Conservation (phyloP, 2,888 invertebrate species). For the Trilocha varians region DNA sequence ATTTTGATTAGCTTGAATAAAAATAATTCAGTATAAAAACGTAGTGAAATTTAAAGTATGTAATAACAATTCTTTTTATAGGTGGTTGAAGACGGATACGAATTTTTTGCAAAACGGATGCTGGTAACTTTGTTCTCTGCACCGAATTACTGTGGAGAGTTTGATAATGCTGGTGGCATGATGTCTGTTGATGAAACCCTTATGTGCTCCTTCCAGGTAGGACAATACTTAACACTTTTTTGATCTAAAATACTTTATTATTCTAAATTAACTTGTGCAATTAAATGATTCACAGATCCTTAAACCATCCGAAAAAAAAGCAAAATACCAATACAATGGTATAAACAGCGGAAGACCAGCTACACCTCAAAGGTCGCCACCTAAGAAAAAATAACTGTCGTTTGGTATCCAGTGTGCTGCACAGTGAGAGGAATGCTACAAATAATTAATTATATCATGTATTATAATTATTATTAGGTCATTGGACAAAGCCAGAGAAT, state of each 20-base stretch:
- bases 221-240: neutral
- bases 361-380: slow-evolving; percentile 86
- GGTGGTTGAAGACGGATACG: slow-evolving; percentile 99
- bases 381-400: slow-evolving; percentile 80
- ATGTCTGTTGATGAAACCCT: slow-evolving; percentile 99
- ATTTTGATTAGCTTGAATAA: too few relatives aligned
- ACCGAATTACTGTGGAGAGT: slow-evolving; percentile 98
- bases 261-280: neutral
- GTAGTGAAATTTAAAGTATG: too few relatives aligned
- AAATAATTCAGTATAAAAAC: too few relatives aligned
- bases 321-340: slow-evolving; percentile 97
- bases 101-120: slow-evolving; percentile 98
- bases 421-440: slow-evolving; percentile 70
- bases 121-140: slow-evolving; percentile 99
- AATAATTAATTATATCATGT: slow-evolving; percentile 68
- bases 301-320: slow-evolving; percentile 99
- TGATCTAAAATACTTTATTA: neutral
- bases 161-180: slow-evolving; percentile 99
- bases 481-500: slow-evolving; percentile 59
- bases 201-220: slow-evolving; percentile 99
- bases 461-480: slow-evolving; percentile 63
- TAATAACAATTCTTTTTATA: slow-evolving; percentile 47
- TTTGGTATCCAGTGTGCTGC: slow-evolving; percentile 65
- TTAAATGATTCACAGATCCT: slow-evolving; percentile 81
- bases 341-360: slow-evolving; percentile 89